These are phyloP conservation scores for Meloe dianella DNA, from an alignment of 2,888 invertebrate species.

Conservation along the genomic window DNA sequence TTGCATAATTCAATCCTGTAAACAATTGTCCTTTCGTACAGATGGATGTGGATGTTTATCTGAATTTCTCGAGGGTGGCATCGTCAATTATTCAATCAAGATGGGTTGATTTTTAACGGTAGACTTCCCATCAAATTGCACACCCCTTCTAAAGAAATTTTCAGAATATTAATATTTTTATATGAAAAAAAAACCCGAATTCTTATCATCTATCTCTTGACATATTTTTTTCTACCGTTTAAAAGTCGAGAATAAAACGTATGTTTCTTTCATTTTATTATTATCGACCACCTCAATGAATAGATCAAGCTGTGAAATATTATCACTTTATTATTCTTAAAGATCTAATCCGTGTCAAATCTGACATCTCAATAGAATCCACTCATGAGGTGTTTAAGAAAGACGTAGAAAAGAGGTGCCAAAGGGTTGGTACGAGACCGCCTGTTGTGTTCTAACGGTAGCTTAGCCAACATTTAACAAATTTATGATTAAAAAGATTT, in stretches of 20 bases:
- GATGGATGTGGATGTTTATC: constrained; percentile 10
- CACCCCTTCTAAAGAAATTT: background rate
- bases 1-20: constrained; percentile 11
- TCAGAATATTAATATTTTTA: background rate
- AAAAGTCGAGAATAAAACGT: constrained; percentile 40
- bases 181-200: background rate
- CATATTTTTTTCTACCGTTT: background rate
- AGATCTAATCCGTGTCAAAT: constrained; percentile 50
- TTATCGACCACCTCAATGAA: constrained; percentile 50
- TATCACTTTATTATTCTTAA: constrained; percentile 52
- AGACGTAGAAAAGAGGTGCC: constrained; percentile 38
- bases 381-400: constrained; percentile 27
- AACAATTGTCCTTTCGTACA: background rate
- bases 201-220: background rate
- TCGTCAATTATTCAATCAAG: constrained; percentile 4
- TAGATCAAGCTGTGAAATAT: constrained; percentile 51
- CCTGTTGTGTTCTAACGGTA: constrained; percentile 48
- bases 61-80: background rate
- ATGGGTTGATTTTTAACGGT: constrained; percentile 6
- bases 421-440: constrained; percentile 45
- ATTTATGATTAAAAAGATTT: background rate
- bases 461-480: constrained; percentile 18
- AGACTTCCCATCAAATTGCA: background rate
- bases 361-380: constrained; percentile 34
- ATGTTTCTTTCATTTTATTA: constrained; percentile 32